A percentile compares a stretch with the other conserved stretches of the same genome.
Conservation (phyloP, 2,888 invertebrate genomes). For the Xestobium rufovillosum region DNA sequence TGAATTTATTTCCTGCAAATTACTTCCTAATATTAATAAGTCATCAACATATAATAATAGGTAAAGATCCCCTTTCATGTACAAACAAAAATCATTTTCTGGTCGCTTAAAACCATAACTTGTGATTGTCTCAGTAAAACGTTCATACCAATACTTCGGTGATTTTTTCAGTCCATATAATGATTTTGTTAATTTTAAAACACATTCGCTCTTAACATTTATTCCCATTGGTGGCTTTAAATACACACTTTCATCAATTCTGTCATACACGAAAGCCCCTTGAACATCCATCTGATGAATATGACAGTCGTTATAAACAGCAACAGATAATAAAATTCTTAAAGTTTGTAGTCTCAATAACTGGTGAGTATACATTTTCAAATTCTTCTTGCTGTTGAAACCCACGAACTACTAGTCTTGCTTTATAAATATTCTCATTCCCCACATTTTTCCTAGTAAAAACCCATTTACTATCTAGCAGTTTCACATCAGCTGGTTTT, state of each 20-base stretch:
- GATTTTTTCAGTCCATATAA: conserved; percentile 21
- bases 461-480: conserved; percentile 19
- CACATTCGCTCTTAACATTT: conserved; percentile 10
- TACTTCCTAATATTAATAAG: conserved; percentile 15
- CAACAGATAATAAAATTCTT: conserved; percentile 12
- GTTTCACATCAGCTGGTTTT: conserved; percentile 11
- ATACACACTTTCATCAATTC: conserved; percentile 21
- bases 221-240: conserved; percentile 15
- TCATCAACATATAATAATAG: conserved; percentile 19
- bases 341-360: conserved; percentile 8
- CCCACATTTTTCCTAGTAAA: conserved; percentile 9
- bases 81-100: conserved; percentile 14
- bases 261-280: conserved; percentile 24
- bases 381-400: conserved; percentile 9
- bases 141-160: conserved; percentile 23
- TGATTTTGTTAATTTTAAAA: conserved; percentile 19
- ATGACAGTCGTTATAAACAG: conserved; percentile 7
- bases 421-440: conserved; percentile 6
- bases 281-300: conserved; percentile 25
- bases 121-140: conserved; percentile 18
- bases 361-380: conserved; percentile 11
- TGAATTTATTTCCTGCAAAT: conserved; percentile 8
- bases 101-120: conserved; percentile 15
- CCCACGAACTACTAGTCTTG: conserved; percentile 7
- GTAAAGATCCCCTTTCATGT: conserved; percentile 7